Conservation (phyloP, 2,888 invertebrate species). For the Euspilapteryx auroguttella region DNA sequence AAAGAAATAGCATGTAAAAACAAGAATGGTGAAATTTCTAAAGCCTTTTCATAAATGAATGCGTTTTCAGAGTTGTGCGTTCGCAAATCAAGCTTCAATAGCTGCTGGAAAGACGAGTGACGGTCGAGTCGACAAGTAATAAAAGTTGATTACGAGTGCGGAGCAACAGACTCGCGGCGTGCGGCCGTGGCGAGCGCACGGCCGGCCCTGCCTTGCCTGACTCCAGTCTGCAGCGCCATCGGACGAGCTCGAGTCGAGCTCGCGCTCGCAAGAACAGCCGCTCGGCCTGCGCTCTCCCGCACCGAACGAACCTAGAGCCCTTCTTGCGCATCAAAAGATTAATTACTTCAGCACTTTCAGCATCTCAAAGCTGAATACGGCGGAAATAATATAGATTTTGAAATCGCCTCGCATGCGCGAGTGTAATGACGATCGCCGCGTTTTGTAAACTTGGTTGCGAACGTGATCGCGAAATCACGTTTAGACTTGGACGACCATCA, state of each 20-base stretch:
- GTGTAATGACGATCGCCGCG: conserved; percentile 57
- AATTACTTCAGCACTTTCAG: no score
- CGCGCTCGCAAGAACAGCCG: no score
- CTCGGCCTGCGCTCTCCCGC: conserved; percentile 4
- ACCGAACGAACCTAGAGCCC: conserved; percentile 6
- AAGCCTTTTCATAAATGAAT: no score
- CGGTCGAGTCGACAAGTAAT: conserved; percentile 31
- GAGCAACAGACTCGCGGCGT: conserved; percentile 20
- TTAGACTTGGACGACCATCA: conserved; percentile 32
- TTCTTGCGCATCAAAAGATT: conserved; percentile 1
- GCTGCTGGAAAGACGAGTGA: no score
- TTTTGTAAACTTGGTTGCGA: conserved; percentile 50
- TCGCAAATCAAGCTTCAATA: no score
- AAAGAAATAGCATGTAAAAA: no score
- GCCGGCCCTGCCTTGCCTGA: conserved; percentile 31
- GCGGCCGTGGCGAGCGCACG: conserved; percentile 40
- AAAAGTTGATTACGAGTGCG: conserved; percentile 31
- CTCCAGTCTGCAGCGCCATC: no score
- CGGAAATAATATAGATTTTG: conserved; percentile 56
- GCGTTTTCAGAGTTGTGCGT: no score
- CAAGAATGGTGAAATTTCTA: no score
- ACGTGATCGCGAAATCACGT: conserved; percentile 46
- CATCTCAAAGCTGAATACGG: conserved; percentile 21
- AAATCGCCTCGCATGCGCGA: conserved; percentile 59
- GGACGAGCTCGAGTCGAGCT: no score